Conservation (phyloP, 2,113 vertebrate genomes). For the Ictalurus furcatus region DNA sequence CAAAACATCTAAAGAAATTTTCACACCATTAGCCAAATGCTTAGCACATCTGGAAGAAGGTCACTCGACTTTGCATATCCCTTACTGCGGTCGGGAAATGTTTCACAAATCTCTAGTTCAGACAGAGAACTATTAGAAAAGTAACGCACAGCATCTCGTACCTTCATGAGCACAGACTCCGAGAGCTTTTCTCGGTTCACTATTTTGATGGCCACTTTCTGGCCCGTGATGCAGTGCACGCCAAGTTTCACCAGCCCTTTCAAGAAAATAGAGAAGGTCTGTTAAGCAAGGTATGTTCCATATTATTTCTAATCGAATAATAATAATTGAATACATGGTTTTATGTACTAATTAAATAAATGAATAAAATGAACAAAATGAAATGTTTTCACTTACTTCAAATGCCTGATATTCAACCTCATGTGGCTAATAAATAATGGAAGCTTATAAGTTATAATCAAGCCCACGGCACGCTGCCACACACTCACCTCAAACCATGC, state of each 20-base stretch:
- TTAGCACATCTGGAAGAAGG: not conserved
- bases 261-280: not conserved
- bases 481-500: not conserved
- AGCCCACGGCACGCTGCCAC: not conserved
- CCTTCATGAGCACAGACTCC: constrained; percentile 92
- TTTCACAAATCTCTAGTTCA: not conserved
- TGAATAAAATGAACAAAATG: no score
- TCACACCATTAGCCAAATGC: not conserved
- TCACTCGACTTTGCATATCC: not conserved
- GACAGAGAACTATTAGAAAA: not conserved
- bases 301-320: not conserved
- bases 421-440: not conserved
- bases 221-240: constrained; percentile 88
- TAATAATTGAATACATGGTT: not conserved
- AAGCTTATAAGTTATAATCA: not conserved
- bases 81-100: not conserved
- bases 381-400: not conserved
- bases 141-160: constrained; percentile 50
- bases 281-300: not conserved
- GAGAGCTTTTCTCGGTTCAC: constrained; percentile 93
- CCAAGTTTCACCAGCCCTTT: constrained; percentile 90
- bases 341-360: not conserved
- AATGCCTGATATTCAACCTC: not conserved
- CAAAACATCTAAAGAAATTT: not conserved
- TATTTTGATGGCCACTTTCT: constrained; percentile 94